Percentiles rank a stretch among this genome's conserved stretches.
phyloP scores from a whole-genome alignment of 2,113 vertebrate genomes.

The Oenanthe melanoleuca region DNA sequence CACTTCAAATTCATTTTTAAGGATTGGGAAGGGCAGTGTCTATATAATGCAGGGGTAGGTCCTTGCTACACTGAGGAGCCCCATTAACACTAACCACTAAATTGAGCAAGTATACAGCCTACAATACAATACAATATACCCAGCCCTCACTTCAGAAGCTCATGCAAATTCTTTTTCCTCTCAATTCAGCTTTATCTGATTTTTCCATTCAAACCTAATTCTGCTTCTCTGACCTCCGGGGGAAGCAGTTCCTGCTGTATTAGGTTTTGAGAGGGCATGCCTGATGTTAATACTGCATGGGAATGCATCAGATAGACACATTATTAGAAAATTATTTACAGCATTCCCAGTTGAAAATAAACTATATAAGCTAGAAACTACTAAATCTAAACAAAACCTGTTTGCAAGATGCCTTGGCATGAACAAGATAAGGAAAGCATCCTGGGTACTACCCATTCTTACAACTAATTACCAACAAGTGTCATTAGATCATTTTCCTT shows the following conservation, averaged over 20 bases:
- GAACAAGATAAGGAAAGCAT: neutral
- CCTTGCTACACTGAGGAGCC: neutral
- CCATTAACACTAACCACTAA: neutral
- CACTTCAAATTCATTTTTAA: neutral
- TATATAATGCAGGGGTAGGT: neutral
- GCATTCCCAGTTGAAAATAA: neutral
- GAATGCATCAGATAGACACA: neutral
- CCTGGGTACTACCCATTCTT: neutral
- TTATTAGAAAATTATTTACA: neutral
- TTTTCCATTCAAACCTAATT: constrained; percentile 23
- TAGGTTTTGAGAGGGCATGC: neutral
- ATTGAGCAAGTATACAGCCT: neutral
- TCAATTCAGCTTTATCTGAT: neutral
- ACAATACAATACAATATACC: neutral
- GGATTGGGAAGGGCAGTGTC: neutral
- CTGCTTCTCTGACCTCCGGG: neutral
- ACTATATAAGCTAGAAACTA: neutral
- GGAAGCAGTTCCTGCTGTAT: neutral
- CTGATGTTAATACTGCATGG: neutral
- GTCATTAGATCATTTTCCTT: neutral
- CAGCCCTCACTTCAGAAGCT: neutral
- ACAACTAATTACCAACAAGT: neutral
- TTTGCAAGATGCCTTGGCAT: neutral
- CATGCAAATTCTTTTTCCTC: neutral
- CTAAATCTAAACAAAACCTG: neutral